Evolutionary conservation across 2,797 vertebrate genomes (phyloP), one percentile per base, ranked within the genome.

Genomic region (Lacerta bilineata): DNA sequence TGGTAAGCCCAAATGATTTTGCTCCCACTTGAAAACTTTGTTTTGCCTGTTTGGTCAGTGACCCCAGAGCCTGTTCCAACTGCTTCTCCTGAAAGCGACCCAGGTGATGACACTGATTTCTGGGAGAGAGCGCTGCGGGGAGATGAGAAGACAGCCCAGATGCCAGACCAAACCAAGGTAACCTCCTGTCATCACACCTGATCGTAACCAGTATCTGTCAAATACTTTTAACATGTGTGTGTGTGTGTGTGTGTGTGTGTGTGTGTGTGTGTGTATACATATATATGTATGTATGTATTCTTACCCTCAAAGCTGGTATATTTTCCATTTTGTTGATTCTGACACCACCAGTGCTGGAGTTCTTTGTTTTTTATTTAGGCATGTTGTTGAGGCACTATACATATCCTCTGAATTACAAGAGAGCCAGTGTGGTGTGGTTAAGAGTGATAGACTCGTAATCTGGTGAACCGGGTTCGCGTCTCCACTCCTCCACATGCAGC

Each of bases 91-190:
- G 36, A 61, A 17, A 20, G 2, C 0, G 88, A 87, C 2, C 20
- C 90, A 1, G 74, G 96, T 59, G 91, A 61, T 36, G 94, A 88
- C 0, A 36, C 92, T 2, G 95, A 97, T 5, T 97, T 97, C 75
- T 97, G 97, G 97, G 95, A 97, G 5, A 96, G 95, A 89, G 95
- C 96, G 18, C 94, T 93, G 6, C 97, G 96, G 87, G 96, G 95
- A 88, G 93, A 84, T 0, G 89, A 9, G 29, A 83, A 93, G 9
- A 80, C 39, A 1, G 0, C 46, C 0, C 27, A 87, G 10, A 74
- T 41, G 17, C 55, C 1, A 46, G 91, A 90, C 43, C 29, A 43
- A 3, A 2, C 80, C 27, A 36, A 69, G 83, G 94, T 95, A 92
- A 91, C 66, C 64, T 46, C 43, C 46, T 80, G 1, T 36, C 0